These are phyloP conservation scores for Scyliorhinus canicula DNA, from an alignment of 2,797 vertebrate species.

Conservation along the genomic window DNA sequence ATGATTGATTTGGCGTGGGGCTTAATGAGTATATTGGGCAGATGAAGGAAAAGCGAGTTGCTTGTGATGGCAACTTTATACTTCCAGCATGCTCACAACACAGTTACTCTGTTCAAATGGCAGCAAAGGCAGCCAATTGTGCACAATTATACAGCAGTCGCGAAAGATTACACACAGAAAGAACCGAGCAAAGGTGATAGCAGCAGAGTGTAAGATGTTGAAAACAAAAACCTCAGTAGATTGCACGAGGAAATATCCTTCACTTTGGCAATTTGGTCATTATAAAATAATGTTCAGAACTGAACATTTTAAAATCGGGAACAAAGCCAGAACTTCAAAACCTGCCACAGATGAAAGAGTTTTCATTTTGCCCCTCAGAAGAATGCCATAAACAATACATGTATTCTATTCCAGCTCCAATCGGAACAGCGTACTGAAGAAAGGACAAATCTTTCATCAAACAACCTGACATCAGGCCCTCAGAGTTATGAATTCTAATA, in stretches of 20 bases:
- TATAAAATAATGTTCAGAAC: neutral
- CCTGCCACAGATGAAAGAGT: neutral
- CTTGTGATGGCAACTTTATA: neutral
- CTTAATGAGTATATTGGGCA: neutral
- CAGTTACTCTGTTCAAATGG: neutral
- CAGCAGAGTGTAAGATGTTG: neutral
- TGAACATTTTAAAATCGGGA: neutral
- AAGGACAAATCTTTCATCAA: conserved; percentile 27
- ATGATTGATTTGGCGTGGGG: neutral
- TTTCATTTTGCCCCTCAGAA: conserved; percentile 1
- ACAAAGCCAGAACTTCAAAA: conserved; percentile 36
- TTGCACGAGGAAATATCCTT: neutral
- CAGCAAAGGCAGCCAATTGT: neutral
- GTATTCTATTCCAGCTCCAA: neutral
- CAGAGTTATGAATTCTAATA: conserved; percentile 3
- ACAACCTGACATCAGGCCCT: conserved; percentile 13
- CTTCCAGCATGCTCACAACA: neutral
- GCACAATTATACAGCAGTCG: neutral
- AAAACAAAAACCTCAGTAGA: neutral
- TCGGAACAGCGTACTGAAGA: neutral
- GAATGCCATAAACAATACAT: conserved; percentile 15
- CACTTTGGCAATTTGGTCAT: neutral
- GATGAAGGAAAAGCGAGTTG: neutral
- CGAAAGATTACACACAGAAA: neutral
- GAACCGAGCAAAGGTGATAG: neutral